These are phyloP conservation scores for Drosophila pruinosa DNA, from an alignment of 1,140 invertebrate genomes.

Conservation along the genomic window DNA sequence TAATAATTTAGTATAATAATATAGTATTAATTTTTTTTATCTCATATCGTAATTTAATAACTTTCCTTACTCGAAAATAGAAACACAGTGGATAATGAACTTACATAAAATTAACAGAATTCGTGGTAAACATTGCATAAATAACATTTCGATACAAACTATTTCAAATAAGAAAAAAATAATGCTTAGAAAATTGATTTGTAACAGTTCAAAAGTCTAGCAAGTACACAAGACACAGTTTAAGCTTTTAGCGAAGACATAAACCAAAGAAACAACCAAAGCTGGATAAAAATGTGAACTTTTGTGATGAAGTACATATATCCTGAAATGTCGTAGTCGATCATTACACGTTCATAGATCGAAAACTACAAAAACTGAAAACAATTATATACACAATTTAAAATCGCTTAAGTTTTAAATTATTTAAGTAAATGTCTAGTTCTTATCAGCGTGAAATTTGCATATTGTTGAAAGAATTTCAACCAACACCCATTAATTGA, in stretches of 20 bases:
- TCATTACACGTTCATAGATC: too few relatives aligned
- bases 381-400: neutral
- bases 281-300: neutral
- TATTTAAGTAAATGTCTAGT: neutral
- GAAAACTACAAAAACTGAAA: too few relatives aligned
- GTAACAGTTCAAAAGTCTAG: neutral
- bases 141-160: too few relatives aligned
- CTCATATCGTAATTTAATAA: too few relatives aligned
- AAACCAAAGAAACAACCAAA: neutral
- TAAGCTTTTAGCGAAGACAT: slow-evolving; percentile 17
- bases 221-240: neutral
- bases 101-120: too few relatives aligned
- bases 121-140: too few relatives aligned
- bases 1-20: too few relatives aligned
- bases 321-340: neutral
- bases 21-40: too few relatives aligned
- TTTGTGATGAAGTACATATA: neutral
- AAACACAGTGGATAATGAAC: too few relatives aligned
- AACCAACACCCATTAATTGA: slow-evolving; percentile 18
- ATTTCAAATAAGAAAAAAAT: too few relatives aligned
- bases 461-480: slow-evolving; percentile 5
- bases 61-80: too few relatives aligned
- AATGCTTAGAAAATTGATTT: neutral
- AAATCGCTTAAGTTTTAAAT: neutral
- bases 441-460: neutral